Conservation (phyloP, 2,113 vertebrate genomes). For the Ptyas mucosa region DNA sequence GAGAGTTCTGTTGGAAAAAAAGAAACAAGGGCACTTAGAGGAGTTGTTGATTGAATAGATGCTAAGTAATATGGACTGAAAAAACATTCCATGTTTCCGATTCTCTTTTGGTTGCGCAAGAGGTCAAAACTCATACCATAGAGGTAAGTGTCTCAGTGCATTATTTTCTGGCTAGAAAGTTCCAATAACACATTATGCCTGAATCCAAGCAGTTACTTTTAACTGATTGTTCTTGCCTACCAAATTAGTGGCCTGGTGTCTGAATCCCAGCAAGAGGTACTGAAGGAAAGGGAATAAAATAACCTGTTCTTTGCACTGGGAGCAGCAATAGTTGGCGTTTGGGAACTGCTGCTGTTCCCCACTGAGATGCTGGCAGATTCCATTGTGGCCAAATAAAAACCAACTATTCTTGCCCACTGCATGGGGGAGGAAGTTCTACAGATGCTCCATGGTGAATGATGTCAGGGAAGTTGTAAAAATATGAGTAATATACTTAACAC, state of each 20-base stretch:
- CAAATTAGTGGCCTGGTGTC: conserved; percentile 31
- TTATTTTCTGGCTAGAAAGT: conserved; percentile 44
- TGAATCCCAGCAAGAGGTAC: conserved; percentile 36
- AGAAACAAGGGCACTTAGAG: conserved; percentile 38
- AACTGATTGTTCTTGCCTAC: background rate
- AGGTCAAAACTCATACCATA: conserved; percentile 60
- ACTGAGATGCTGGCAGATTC: conserved; percentile 6
- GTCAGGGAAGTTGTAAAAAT: conserved; percentile 16
- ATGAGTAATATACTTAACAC: background rate
- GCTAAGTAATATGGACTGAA: conserved; percentile 60
- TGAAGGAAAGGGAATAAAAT: conserved; percentile 29
- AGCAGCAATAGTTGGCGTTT: conserved; percentile 41
- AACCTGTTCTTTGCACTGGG: background rate
- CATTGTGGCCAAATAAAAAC: conserved; percentile 31
- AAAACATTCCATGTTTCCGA: conserved; percentile 51
- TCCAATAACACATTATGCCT: conserved; percentile 49
- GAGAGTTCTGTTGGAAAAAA: conserved; percentile 28
- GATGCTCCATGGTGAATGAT: background rate
- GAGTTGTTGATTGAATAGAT: conserved; percentile 64
- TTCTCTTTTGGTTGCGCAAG: conserved; percentile 47
- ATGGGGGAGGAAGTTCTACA: background rate
- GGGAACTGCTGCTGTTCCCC: conserved; percentile 41
- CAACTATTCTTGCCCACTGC: background rate
- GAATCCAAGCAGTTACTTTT: conserved; percentile 48
- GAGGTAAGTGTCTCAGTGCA: conserved; percentile 37